Conservation (phyloP, 23 tunicate genomes). For the Halocynthia roretzi region DNA sequence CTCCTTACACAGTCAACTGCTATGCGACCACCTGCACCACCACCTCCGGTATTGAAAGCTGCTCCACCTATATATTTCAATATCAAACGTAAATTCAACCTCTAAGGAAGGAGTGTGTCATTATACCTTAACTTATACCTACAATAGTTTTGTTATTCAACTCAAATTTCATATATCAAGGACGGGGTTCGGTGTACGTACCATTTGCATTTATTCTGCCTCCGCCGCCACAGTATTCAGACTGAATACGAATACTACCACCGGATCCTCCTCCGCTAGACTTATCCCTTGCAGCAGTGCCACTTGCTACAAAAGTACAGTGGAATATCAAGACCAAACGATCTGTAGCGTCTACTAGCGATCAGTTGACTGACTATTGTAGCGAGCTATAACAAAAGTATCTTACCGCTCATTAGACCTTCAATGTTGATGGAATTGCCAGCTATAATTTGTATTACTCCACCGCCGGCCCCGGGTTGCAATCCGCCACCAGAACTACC, state of each 20-base stretch:
- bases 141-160: too few relatives aligned
- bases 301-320: background rate
- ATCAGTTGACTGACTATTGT: background rate
- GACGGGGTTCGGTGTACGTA: background rate
- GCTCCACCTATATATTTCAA: slow-evolving; percentile 9
- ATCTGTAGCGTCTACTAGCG: background rate
- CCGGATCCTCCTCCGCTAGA: slow-evolving; percentile 29
- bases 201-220: slow-evolving; percentile 18
- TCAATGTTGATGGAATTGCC: slow-evolving; percentile 6
- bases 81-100: too few relatives aligned
- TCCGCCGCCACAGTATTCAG: slow-evolving; percentile 12
- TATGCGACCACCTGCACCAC: slow-evolving; percentile 26
- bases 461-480: slow-evolving; percentile 22
- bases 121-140: too few relatives aligned
- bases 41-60: slow-evolving; percentile 18
- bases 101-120: background rate
- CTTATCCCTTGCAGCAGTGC: background rate
- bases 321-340: too few relatives aligned
- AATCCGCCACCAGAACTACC: slow-evolving; percentile 24
- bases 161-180: too few relatives aligned
- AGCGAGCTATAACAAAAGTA: background rate
- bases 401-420: slow-evolving; percentile 17
- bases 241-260: slow-evolving; percentile 19
- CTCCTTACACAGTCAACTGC: slow-evolving; percentile 10
- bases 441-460: slow-evolving; percentile 14